Evolutionary conservation across 1,140 invertebrate species (phyloP).

Genomic region (Drosophila trapezifrons): DNA sequence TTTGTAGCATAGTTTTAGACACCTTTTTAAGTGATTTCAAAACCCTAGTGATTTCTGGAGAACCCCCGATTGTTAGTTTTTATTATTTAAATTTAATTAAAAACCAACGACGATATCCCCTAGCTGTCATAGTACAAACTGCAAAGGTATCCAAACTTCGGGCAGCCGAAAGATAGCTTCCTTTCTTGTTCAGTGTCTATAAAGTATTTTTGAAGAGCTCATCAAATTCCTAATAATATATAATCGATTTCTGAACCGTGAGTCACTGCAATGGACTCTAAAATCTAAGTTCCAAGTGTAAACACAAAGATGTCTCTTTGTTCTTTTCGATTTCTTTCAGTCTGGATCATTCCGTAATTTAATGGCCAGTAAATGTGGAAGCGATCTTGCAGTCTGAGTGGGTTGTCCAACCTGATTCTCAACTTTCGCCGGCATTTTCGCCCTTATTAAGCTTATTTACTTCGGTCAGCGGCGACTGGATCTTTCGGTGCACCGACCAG

Average conservation of each 20-base stretch:
- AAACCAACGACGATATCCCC: no score
- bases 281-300: background rate
- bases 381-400: slow-evolving; percentile 19
- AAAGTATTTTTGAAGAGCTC: no score
- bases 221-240: background rate
- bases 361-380: background rate
- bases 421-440: slow-evolving; percentile 58
- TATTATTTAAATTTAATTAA: no score
- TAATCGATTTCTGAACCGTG: background rate
- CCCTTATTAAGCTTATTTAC: slow-evolving; percentile 39
- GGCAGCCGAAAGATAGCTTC: no score
- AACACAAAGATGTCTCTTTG: slow-evolving; percentile 41
- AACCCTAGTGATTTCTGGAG: no score
- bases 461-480: slow-evolving; percentile 8
- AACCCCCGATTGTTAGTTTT: no score
- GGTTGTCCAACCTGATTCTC: slow-evolving; percentile 69
- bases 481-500: slow-evolving; percentile 51
- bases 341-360: slow-evolving; percentile 3
- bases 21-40: no score
- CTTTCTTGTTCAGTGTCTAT: no score
- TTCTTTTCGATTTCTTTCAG: slow-evolving; percentile 7
- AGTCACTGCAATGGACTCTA: slow-evolving; percentile 8
- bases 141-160: no score
- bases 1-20: no score
- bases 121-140: no score